Evolutionary conservation across 2,797 vertebrate species (phyloP).

Genomic region (Anguilla pacifica): DNA sequence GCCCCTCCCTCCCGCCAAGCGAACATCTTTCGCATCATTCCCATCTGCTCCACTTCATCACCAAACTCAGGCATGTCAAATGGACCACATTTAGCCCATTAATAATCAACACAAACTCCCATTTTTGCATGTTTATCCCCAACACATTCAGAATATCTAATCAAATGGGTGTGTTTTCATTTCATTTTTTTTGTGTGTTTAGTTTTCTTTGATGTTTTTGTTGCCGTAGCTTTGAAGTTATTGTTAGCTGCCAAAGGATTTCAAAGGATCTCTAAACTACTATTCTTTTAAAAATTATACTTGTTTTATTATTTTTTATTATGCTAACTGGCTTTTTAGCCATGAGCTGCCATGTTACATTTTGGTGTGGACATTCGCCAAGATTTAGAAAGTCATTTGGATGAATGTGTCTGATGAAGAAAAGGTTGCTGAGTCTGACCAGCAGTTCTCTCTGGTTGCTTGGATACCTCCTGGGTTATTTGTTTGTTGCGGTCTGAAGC

Average conservation of each 20-base stretch:
- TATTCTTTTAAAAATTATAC: neutral
- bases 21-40: neutral
- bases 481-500: neutral
- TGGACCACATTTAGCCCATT: neutral
- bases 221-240: neutral
- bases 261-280: neutral
- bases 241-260: neutral
- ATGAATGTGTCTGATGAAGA: neutral
- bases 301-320: neutral
- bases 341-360: neutral
- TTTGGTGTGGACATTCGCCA: neutral
- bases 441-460: neutral
- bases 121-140: neutral
- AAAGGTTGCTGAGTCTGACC: neutral
- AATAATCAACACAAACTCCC: neutral
- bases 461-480: neutral
- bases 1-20: neutral
- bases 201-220: neutral
- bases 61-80: neutral
- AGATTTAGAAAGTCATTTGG: neutral
- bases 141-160: neutral
- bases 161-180: neutral
- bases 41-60: conserved; percentile 5
- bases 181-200: neutral
- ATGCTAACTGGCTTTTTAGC: neutral